Evolutionary conservation across 2,888 invertebrate species (phyloP).

Genomic region (Galerucella nymphaeae): DNA sequence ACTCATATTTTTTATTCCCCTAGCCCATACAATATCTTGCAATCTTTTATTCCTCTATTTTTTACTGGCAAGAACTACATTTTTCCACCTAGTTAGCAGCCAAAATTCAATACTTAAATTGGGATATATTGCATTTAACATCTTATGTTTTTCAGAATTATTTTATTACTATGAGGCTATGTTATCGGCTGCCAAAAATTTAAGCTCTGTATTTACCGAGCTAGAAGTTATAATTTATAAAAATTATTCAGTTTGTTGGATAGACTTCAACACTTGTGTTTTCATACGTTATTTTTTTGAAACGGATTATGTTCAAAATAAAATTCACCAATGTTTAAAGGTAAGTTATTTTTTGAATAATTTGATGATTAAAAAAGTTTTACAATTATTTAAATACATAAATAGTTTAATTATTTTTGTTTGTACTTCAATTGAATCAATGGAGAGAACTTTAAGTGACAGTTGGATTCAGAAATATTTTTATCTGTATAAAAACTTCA

Average conservation of each 20-base stretch:
- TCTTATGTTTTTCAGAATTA: slow-evolving; percentile 63
- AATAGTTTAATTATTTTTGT: not conserved
- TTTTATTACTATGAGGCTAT: slow-evolving; percentile 73
- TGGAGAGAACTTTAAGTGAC: no score
- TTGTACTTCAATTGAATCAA: no score
- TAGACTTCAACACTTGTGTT: slow-evolving; percentile 74
- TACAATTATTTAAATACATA: not conserved
- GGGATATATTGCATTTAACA: not conserved
- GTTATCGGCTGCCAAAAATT: slow-evolving; percentile 70
- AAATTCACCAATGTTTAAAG: slow-evolving; percentile 54
- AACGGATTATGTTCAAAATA: slow-evolving; percentile 56
- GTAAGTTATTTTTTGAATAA: slow-evolving; percentile 45
- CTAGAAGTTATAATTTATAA: slow-evolving; percentile 72
- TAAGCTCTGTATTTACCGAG: slow-evolving; percentile 70
- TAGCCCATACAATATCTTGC: no score
- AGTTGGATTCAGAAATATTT: no score
- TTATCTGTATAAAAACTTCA: no score
- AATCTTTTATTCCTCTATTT: no score
- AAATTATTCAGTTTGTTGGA: slow-evolving; percentile 75
- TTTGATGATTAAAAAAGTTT: slow-evolving; percentile 1
- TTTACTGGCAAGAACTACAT: no score
- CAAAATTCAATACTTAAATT: not conserved
- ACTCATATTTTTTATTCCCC: not conserved
- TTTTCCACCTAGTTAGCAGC: not conserved
- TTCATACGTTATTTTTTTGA: slow-evolving; percentile 66